Evolutionary conservation across 2,113 vertebrate species (phyloP), one percentile per base, ranked within the genome.

Genomic region (Cynoglossus semilaevis): DNA sequence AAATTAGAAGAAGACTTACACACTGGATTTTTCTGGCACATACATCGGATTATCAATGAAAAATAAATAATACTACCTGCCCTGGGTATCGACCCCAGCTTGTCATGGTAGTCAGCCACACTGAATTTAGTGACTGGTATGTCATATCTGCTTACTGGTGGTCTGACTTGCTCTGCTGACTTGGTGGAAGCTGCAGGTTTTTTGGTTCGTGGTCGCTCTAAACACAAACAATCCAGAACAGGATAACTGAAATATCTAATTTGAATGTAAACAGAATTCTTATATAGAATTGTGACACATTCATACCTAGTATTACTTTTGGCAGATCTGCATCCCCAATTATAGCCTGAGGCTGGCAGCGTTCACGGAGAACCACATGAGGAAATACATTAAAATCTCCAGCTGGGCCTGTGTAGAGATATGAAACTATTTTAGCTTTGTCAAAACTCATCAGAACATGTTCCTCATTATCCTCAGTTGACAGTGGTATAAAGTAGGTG

Each of bases 101-200:
- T 63, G 15, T 6, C 70, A 16, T 6, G 41, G 69, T 87, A 82
- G 7, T 86, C 76, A 0, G 9, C 60, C 56, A 65, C 63, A 58
- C 43, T 82, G 17, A 42, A 42, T 49, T 67, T 1, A 9, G 1
- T 0, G 3, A 14, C 0, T 11, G 1, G 0, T 5, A 12, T 15
- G 34, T 66, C 9, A 1, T 13, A 44, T 14, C 11, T 70, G 5
- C 35, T 68, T 1, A 1, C 52, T 0, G 8, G 12, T 6, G 17
- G 0, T 59, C 15, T 77, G 15, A n/a, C 9, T 11, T 56, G 48
- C 1, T 3, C 1, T 1, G 22, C 7, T 29, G 57, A n/a, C 51
- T 77, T 80, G 4, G n/a, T 42, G n/a, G 19, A 0, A 4, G 54
- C 2, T 19, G 9, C 35, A 37, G 22, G 19, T 67, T 12, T 49